These are phyloP conservation scores for Microctenopoma stevenorrisi DNA, from an alignment of 2,797 vertebrate species.

Conservation along the genomic window DNA sequence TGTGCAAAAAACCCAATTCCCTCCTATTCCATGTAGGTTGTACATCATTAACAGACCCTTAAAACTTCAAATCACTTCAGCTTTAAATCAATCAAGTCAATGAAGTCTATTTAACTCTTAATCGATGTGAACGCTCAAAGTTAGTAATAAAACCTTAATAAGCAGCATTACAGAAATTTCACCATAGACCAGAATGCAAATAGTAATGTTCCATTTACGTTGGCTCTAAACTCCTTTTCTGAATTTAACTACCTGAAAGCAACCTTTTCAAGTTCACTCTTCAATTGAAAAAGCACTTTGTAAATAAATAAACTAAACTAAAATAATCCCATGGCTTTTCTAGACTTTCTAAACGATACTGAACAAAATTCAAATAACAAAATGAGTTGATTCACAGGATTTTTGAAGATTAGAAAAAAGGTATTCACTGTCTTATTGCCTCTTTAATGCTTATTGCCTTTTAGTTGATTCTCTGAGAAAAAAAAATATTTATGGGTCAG, in stretches of 20 bases:
- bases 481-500: too few relatives aligned
- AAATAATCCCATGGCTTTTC: too few relatives aligned
- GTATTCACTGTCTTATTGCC: too few relatives aligned
- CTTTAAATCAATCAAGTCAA: background rate
- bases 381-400: too few relatives aligned
- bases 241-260: constrained; percentile 15
- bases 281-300: constrained; percentile 28
- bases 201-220: constrained; percentile 33
- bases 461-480: too few relatives aligned
- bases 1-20: background rate
- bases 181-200: constrained; percentile 4
- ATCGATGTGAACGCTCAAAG: constrained; percentile 19
- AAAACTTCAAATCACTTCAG: background rate
- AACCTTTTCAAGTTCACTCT: constrained; percentile 21
- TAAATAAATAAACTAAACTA: too few relatives aligned
- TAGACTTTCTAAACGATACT: too few relatives aligned
- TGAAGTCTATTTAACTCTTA: constrained; percentile 1
- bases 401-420: too few relatives aligned
- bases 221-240: background rate
- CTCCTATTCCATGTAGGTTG: background rate
- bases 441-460: too few relatives aligned
- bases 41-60: constrained; percentile 5
- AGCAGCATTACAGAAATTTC: constrained; percentile 11
- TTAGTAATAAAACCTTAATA: background rate
- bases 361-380: too few relatives aligned